These are phyloP conservation scores for Drosophila quinaria DNA, from an alignment of 2,888 invertebrate genomes.

Conservation along the genomic window DNA sequence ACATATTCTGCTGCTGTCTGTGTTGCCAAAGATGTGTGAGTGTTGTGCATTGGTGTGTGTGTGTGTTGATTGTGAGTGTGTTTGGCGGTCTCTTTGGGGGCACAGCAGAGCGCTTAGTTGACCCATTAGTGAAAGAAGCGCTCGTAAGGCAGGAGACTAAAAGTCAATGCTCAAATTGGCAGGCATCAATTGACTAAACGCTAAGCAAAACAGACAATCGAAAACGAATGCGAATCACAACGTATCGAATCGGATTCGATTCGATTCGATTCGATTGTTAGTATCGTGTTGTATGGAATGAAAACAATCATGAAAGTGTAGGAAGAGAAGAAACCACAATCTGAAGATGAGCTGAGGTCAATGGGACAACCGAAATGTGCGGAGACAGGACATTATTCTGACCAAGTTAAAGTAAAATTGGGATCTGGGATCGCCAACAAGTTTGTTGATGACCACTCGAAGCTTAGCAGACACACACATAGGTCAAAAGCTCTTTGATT, in stretches of 20 bases:
- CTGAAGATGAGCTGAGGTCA: conserved; percentile 57
- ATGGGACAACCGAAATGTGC: conserved; percentile 18
- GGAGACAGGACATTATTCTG: conserved; percentile 9
- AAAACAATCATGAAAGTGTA: conserved; percentile 65
- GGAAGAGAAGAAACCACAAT: conserved; percentile 40
- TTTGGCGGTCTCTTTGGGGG: conserved; percentile 32
- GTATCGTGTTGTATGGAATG: conserved; percentile 58
- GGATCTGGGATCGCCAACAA: conserved; percentile 48
- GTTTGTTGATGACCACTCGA: conserved; percentile 63
- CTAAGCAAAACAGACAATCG: conserved; percentile 69
- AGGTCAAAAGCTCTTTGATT: conserved; percentile 58
- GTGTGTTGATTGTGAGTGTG: conserved; percentile 24
- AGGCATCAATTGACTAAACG: conserved; percentile 68
- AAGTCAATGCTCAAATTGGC: conserved; percentile 70
- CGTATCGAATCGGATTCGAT: conserved; percentile 52
- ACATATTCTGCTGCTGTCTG: conserved; percentile 38
- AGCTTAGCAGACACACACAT: conserved; percentile 55
- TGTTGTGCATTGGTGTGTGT: conserved; percentile 11
- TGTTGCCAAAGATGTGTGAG: conserved; percentile 17
- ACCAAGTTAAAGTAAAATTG: conserved; percentile 48
- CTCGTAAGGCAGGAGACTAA: conserved; percentile 66
- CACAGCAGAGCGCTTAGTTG: conserved; percentile 61
- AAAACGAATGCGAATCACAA: conserved; percentile 17
- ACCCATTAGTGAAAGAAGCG: conserved; percentile 66
- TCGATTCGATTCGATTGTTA: conserved; percentile 33